Percentiles rank a stretch among this genome's conserved stretches.
Conservation (phyloP, 2,113 vertebrate genomes). For the Corvus cornix region DNA sequence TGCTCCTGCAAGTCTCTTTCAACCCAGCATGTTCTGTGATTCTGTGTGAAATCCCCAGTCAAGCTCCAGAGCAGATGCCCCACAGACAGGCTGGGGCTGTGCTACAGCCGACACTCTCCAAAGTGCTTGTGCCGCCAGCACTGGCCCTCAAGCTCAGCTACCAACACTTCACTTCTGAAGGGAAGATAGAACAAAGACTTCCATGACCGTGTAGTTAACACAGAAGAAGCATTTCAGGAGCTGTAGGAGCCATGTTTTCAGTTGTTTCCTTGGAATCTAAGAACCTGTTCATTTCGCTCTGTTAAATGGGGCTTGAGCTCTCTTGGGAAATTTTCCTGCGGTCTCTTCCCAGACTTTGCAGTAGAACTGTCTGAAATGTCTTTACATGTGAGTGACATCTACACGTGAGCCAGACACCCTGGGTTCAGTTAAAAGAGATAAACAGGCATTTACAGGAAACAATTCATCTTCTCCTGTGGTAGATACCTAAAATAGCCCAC, state of each 20-base stretch:
- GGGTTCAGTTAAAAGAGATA: constrained; percentile 34
- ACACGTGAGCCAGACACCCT: constrained; percentile 34
- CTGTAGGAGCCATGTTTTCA: background rate
- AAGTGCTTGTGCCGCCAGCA: background rate
- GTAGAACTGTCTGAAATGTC: background rate
- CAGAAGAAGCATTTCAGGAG: background rate
- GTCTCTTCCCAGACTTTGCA: constrained; percentile 4
- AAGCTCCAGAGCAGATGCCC: background rate
- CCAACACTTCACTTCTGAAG: background rate
- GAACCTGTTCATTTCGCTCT: background rate
- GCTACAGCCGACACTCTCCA: rapidly evolving
- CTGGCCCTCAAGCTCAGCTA: background rate
- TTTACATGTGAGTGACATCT: constrained; percentile 41
- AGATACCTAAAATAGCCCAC: constrained; percentile 29
- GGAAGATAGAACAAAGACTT: background rate
- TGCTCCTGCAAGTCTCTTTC: background rate
- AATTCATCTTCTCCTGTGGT: constrained; percentile 37
- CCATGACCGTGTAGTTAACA: background rate
- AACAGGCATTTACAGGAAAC: constrained; percentile 53
- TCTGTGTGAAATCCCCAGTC: background rate
- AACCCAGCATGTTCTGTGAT: background rate
- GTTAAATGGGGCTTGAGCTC: background rate
- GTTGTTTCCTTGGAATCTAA: background rate
- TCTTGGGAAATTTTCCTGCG: background rate
- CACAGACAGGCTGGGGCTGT: background rate